Percentiles rank a stretch among this genome's conserved stretches.
Evolutionary conservation across 1,140 invertebrate genomes (phyloP).

Genomic region (Cydia strobilella): DNA sequence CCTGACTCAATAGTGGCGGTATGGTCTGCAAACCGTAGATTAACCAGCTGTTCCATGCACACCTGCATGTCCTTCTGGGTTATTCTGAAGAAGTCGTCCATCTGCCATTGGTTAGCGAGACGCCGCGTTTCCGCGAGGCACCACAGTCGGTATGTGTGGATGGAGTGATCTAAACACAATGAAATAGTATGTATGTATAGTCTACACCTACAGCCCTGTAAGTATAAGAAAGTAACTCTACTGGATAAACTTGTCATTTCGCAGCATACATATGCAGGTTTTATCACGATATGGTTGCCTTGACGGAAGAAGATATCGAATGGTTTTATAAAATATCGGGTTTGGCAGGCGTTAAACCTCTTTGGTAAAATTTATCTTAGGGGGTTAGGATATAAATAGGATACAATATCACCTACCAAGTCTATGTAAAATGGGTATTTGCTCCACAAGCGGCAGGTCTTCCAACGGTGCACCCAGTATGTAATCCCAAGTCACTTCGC

Average conservation of each 20-base stretch:
- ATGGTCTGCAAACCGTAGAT: constrained; percentile 84
- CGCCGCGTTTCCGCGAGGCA: constrained; percentile 84
- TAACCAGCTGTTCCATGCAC: constrained; percentile 83
- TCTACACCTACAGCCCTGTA: too few relatives aligned
- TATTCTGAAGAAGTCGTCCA: constrained; percentile 84
- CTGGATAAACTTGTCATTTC: too few relatives aligned
- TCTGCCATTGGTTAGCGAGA: constrained; percentile 87
- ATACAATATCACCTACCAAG: constrained; percentile 76
- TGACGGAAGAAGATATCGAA: too few relatives aligned
- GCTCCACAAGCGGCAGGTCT: constrained; percentile 87
- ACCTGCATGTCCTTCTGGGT: constrained; percentile 84
- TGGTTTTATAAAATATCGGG: background rate
- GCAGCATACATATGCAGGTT: too few relatives aligned
- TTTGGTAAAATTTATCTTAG: too few relatives aligned
- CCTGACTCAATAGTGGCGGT: constrained; percentile 77
- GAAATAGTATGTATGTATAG: background rate
- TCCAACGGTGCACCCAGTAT: constrained; percentile 83
- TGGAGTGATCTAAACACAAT: constrained; percentile 83
- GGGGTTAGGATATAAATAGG: too few relatives aligned
- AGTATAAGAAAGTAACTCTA: too few relatives aligned
- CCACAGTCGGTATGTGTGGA: constrained; percentile 88
- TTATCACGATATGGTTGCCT: too few relatives aligned
- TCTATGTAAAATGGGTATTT: constrained; percentile 89
- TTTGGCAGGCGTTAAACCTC: background rate
- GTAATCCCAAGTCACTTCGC: constrained; percentile 85